Base-by-base conservation (phyloP, 2,113 vertebrate genomes). In the Empidonax traillii region DNA sequence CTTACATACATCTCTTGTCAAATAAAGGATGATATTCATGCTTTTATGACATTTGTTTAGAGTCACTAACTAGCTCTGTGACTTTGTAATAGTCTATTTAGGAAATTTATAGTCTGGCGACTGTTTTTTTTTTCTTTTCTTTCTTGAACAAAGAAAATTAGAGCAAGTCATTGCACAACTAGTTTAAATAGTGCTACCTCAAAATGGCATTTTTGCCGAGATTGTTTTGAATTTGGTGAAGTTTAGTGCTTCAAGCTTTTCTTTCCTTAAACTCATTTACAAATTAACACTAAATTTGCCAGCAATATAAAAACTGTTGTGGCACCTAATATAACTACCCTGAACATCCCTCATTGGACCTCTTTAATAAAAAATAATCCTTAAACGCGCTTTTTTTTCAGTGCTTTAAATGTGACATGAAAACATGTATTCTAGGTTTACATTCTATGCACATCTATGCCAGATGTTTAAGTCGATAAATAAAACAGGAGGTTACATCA, bases 31-130 rank as follows among this genome's bases (percentile, higher is more conserved):
- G 97, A 97, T 96, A 96, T 97, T 95, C 96, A 97, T 96, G 95
- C 94, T 95, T 97, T 97, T 95, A 95, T 97, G 96, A 96, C 94
- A 97, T 89, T 94, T 90, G 33, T 98, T 98, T 98, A 98, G 98
- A 98, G 98, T 98, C 98, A 98, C 98, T 97, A 95, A 97, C 97
- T 96, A 93, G 55, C 82, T 96, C 6, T 63, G 98, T 98, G 98
- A 98, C 98, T 98, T 97, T 94, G 94, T 96, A 96, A 97, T 78
- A 97, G 87, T 96, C 89, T 96, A 96, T 94, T 96, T 94, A 97
- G 97, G 96, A 97, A 96, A 96, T 98, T 98, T 98, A 98, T 97
- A 98, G 98, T 98, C 98, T 97, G 93, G 85, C 97, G 98, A 98
- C 98, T 98, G 93, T 63, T 93, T 89, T 94, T 94, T 35, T 96